Evolutionary conservation across 1,140 invertebrate genomes (phyloP).

Genomic region (Rhagoletis pomonella): DNA sequence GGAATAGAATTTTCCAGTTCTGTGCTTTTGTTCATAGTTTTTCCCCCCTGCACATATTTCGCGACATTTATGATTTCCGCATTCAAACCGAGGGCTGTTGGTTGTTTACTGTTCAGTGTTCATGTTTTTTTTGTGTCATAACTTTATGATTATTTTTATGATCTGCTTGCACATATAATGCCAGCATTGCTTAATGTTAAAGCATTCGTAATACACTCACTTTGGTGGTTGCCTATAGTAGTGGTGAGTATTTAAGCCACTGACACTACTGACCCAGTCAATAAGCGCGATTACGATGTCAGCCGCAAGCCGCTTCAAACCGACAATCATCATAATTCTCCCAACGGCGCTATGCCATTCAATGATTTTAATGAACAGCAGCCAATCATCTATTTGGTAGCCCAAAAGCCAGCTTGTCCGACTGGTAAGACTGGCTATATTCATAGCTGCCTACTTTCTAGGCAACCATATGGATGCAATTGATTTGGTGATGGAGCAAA

Average conservation of each 20-base stretch:
- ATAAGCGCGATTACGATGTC: slow-evolving; percentile 24
- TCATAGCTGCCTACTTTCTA: neutral
- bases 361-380: neutral
- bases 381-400: neutral
- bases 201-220: neutral
- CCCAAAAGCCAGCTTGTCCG: neutral
- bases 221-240: neutral
- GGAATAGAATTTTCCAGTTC: no score
- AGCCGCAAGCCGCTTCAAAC: neutral
- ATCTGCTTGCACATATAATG: neutral
- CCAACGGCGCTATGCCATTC: slow-evolving; percentile 7
- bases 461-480: neutral
- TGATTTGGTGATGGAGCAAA: slow-evolving; percentile 4
- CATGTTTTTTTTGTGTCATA: neutral
- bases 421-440: neutral
- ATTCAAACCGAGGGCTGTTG: neutral
- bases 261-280: slow-evolving; percentile 47
- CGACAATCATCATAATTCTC: slow-evolving; percentile 8
- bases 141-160: neutral
- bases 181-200: neutral
- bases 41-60: neutral
- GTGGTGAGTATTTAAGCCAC: neutral
- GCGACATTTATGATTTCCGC: neutral
- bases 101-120: neutral
- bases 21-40: no score